Base-by-base conservation (phyloP, 1,140 invertebrate species). In the Drosophila prosaltans region DNA sequence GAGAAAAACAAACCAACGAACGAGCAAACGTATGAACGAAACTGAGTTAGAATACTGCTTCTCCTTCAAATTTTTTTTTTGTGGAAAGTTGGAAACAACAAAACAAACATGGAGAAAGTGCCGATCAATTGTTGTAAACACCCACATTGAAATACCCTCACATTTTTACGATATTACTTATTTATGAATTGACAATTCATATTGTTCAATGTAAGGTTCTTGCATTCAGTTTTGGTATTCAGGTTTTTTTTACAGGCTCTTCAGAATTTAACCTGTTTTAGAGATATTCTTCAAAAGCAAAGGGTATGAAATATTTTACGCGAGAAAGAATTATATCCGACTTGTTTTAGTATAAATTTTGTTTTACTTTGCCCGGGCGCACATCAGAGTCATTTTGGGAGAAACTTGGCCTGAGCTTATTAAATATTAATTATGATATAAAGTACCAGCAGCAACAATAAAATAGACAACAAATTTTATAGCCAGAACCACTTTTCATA, bases 391-490 rank as follows among this genome's bases (percentile, higher is more conserved):
- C 57, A 59, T 32, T 58, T 58, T 32, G 16, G 24, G 32, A 43
- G 58, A 48, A 63, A 59, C 43, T 58, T 73, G 65, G 76, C 55
- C 80, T 72, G 61, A 28, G 66, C 84, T 84, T 89, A 83, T 89
- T 89, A 89, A 89, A 89, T 89, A 89, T 89, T 89, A 90, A 89
- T 89, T 89, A 84, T 89, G 80, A 63, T 65, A 65, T 63, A 66
- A 67, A 72, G 59, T 63, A 69, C 36, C 63, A 61, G 67, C 10
- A 64, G 32, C 64, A 62, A 65, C 54, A 78, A 70, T 71, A 83
- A 70, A 71, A 72, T 75, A 69, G 74, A 78, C 41, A 65, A 65
- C 48, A 68, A 54, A 43, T 45, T 80, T 83, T 89, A 86, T 89
- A 84, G 83, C 68, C 60, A 80, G 72, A 88, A 74, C 84, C 80